phyloP scores from a whole-genome alignment of 2,797 vertebrate genomes.

The Sebastes itinus region DNA sequence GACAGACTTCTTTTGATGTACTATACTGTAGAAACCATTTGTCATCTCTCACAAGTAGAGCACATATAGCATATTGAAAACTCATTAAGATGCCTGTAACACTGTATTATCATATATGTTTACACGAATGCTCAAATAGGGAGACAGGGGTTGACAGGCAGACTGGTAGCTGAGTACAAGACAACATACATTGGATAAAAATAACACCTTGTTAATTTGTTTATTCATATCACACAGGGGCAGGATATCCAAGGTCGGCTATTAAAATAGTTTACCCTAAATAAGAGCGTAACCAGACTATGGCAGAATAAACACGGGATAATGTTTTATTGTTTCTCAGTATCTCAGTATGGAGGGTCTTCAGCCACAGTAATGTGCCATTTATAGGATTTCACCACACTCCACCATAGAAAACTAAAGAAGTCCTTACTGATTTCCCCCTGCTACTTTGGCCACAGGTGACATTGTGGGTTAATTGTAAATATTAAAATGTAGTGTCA shows the following conservation, averaged over 20 bases:
- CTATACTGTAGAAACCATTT: background rate
- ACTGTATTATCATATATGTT: background rate
- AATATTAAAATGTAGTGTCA: background rate
- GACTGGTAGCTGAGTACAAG: background rate
- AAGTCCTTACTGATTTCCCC: background rate
- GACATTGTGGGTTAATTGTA: background rate
- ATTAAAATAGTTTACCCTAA: constrained; percentile 1
- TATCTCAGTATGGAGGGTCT: background rate
- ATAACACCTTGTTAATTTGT: constrained; percentile 16
- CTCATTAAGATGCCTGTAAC: background rate
- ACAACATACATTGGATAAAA: constrained; percentile 10
- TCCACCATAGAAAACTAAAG: background rate
- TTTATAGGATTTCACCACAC: background rate
- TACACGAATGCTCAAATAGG: background rate
- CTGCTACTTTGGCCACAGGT: background rate
- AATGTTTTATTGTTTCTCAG: background rate
- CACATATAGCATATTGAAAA: background rate
- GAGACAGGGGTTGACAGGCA: background rate
- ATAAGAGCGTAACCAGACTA: background rate
- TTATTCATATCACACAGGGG: background rate
- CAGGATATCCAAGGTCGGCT: background rate
- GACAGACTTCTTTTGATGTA: background rate
- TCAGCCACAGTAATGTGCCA: background rate
- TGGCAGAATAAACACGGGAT: background rate
- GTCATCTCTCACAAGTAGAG: background rate